These are phyloP conservation scores for Xiphorhynchus erythropygius DNA, from an alignment of 2,797 vertebrate genomes.

Conservation along the genomic window DNA sequence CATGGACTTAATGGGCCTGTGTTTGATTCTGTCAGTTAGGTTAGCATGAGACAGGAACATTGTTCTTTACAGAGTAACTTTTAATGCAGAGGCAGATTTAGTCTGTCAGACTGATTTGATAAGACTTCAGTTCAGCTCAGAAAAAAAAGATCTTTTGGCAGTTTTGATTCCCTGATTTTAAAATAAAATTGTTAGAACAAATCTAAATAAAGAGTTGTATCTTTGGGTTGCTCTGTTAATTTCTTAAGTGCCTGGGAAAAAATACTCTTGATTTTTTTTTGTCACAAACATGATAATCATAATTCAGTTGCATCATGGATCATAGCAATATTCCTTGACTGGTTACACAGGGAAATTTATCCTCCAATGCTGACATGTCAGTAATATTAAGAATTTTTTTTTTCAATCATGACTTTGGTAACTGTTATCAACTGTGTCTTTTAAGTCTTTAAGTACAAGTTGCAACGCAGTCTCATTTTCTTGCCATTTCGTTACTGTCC, in stretches of 20 bases:
- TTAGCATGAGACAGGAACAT: constrained; percentile 50
- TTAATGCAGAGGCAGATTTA: constrained; percentile 60
- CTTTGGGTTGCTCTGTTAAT: not conserved
- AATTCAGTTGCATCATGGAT: constrained; percentile 17
- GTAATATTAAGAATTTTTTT: constrained; percentile 13
- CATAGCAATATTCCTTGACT: constrained; percentile 1
- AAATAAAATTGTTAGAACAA: constrained; percentile 36
- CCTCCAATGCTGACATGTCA: constrained; percentile 17
- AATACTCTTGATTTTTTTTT: not conserved
- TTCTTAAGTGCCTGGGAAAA: not conserved
- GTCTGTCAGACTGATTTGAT: constrained; percentile 63
- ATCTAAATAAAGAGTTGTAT: not conserved
- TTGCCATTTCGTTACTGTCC: not conserved
- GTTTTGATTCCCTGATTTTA: constrained; percentile 34
- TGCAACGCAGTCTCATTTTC: not conserved
- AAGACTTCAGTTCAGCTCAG: constrained; percentile 49
- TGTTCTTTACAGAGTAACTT: constrained; percentile 65
- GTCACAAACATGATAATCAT: constrained; percentile 11
- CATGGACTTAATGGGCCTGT: constrained; percentile 35
- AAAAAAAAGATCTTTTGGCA: not conserved
- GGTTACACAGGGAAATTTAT: constrained; percentile 16
- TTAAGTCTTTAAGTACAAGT: not conserved
- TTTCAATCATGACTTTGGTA: not conserved
- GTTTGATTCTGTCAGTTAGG: constrained; percentile 28
- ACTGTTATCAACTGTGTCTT: not conserved